Conservation (phyloP, 2,888 invertebrate genomes). For the Glaucopsyche alexis region DNA sequence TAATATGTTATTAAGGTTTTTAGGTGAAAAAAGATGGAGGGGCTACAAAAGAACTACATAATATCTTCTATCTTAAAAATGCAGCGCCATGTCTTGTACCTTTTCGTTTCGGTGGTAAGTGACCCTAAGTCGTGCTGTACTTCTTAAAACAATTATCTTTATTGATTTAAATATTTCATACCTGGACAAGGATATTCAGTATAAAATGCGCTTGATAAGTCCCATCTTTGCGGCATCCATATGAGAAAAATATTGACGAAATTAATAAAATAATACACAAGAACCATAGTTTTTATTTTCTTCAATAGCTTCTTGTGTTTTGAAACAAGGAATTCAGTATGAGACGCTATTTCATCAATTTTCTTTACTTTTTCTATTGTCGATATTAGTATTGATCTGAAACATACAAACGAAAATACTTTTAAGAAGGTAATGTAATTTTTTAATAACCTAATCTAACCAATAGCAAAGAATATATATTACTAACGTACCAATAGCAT, state of each 20-base stretch:
- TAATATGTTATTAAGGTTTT: too few species aligned
- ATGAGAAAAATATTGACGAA: background rate
- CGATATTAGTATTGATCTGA: constrained; percentile 20
- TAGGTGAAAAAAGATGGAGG: too few species aligned
- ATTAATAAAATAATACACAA: constrained; percentile 20
- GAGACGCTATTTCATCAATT: background rate
- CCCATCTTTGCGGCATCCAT: constrained; percentile 22
- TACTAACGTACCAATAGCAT: too few species aligned
- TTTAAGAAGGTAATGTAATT: too few species aligned
- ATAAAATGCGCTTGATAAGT: constrained; percentile 22
- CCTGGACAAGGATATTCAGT: constrained; percentile 28
- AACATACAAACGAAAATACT: background rate
- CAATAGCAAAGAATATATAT: too few species aligned
- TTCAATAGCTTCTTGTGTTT: constrained; percentile 8
- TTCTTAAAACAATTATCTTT: background rate
- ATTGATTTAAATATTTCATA: background rate
- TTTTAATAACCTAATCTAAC: too few species aligned
- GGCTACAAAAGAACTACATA: too few species aligned
- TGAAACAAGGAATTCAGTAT: background rate
- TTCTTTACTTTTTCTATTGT: constrained; percentile 17
- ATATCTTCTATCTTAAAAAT: too few species aligned
- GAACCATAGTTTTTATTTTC: constrained; percentile 20
- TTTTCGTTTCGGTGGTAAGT: too few species aligned
- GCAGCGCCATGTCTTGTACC: too few species aligned
- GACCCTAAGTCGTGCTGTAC: too few species aligned